A percentile compares a stretch with the other conserved stretches of the same genome.
These are phyloP conservation scores for Vimba vimba DNA, from an alignment of 2,113 vertebrate species.

Conservation along the genomic window DNA sequence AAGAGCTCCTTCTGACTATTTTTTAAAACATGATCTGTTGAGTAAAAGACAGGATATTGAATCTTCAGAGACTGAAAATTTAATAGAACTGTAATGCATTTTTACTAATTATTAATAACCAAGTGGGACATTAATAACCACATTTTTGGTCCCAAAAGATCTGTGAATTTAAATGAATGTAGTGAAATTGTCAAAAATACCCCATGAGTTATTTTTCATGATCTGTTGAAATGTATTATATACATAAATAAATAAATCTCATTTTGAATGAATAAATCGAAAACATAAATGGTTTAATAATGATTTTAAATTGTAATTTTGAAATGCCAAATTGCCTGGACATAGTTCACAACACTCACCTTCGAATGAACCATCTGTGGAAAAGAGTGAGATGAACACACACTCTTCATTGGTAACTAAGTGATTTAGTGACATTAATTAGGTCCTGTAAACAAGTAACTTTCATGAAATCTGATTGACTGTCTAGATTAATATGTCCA, in stretches of 20 bases:
- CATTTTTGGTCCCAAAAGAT: background rate
- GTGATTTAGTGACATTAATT: slow-evolving; percentile 6
- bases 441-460: background rate
- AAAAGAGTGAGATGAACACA: background rate
- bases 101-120: background rate
- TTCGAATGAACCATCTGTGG: no score
- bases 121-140: background rate
- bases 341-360: no score
- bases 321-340: no score
- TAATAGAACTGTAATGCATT: background rate
- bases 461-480: slow-evolving; percentile 7
- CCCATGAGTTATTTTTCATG: background rate
- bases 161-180: background rate
- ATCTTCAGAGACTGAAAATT: background rate
- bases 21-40: background rate
- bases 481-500: slow-evolving; percentile 6
- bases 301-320: background rate
- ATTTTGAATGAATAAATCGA: no score
- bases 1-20: background rate
- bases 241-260: no score
- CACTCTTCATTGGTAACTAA: background rate
- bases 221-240: background rate
- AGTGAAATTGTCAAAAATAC: background rate
- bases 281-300: no score
- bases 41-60: background rate